Evolutionary conservation across 2,797 vertebrate genomes (phyloP), one percentile per base, ranked within the genome.

Genomic region (Schizothorax lantsangensis): DNA sequence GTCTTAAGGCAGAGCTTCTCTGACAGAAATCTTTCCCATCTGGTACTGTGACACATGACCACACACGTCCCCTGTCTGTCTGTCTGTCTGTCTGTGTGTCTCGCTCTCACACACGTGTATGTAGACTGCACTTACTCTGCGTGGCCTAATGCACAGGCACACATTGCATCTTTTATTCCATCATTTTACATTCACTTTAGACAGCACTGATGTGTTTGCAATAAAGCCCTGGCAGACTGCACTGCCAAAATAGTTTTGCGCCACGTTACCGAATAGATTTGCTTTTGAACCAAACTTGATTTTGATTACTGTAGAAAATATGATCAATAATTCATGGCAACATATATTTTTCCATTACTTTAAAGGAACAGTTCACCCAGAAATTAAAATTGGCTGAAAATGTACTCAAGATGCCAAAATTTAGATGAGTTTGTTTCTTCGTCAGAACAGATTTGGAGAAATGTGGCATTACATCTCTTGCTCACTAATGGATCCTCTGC

Each of bases 21-120:
- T 23, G 33, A 75, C 33, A 23, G 45, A 86, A 75, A 75, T 26
- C 59, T 66, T 72, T 21, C 4, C 81, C 74, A 79, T 79, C 86
- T 84, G 74, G 23, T 52, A 72, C 9, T 10, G 45, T 19, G 14
- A 84, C 54, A 78, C 59, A 77, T 26, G 52, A 19, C 19, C 80
- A 45, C 79, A 54, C 33, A 83, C 30, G 40, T 47, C 5, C 62
- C n/a, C 19, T 26, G 11, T 57, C 75, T 38, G 30, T 45, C 52
- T 26, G 23, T 49, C 15, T 17, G 15, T 54, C 74, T 23, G 30
- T 43, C 38, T 26, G 23, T 36, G 6, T 19, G 17, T 30, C 62
- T 30, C 23, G 0, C 54, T 5, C 6, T 38, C 43, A 36, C 71
- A 75, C 79, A 12, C 68, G 23, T 80, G 33, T n/a, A 59, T 72